Base-by-base conservation (phyloP, 2,888 invertebrate genomes). In the Drosophila infuscata region DNA sequence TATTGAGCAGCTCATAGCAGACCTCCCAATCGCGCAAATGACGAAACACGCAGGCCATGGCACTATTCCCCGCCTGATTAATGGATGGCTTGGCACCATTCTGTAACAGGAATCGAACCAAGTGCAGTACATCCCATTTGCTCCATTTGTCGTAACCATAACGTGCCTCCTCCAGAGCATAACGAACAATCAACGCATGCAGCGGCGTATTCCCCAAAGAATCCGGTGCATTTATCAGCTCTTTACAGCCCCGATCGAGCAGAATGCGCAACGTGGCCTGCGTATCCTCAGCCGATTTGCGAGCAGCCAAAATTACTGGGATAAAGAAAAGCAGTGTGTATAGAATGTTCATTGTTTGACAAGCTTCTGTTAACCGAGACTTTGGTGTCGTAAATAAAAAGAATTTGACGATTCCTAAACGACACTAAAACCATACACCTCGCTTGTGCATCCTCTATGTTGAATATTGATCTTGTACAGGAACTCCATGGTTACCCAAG, bases 151-250 rank as follows among this genome's bases (percentile, higher is more conserved):
- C 95, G 83, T 95, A 95, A 9, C 95, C 95, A 85, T 95, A 95
- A 71, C 93, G 92, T 15, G 95, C 95, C 91, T 96, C 96, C 91
- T 96, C 96, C 76, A 96, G 88, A 0, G 96, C 95, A 91, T 96
- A 96, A 32, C 95, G 93, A 4, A 95, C 94, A 58, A 95, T 94
- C 3, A 95, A 90, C 0, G 95, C 95, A 92, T 96, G 96, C 15
- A 96, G 92, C 0, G 96, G 96, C 0, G 96, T 96, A 91, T 96
- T 96, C 1, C 96, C 96, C 60, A 96, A 93, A 43, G 95, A 95
- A 89, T 96, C 96, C 0, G 96, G 95, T 59, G 95, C 95, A 91
- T 96, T 96, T 53, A 96, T 95, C 62, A 96, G 93, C 83, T 96
- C 96, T 89, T 95, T 95, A 78, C 96, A 95, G 1, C 96, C 96